Evolutionary conservation across 2,888 invertebrate genomes (phyloP).

Genomic region (Lepidochitona cinerea): DNA sequence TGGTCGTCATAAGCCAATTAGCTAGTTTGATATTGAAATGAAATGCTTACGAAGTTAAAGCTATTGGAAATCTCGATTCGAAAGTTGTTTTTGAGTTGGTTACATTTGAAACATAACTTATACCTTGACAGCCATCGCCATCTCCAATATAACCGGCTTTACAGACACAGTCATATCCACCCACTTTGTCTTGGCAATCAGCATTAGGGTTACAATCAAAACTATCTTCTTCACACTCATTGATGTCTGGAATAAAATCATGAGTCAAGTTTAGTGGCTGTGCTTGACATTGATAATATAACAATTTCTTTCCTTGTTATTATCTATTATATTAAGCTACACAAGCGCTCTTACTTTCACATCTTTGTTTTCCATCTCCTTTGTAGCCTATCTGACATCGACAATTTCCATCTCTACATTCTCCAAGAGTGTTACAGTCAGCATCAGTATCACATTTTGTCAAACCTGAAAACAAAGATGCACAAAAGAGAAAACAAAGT

Average conservation of each 20-base stretch:
- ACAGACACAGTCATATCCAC: conserved; percentile 19
- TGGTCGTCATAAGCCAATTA: too few species aligned
- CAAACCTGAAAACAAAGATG: background rate
- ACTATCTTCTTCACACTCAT: conserved; percentile 6
- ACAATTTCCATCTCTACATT: background rate
- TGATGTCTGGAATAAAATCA: background rate
- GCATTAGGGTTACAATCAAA: conserved; percentile 6
- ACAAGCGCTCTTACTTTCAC: conserved; percentile 10
- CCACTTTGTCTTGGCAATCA: conserved; percentile 13
- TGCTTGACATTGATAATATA: background rate
- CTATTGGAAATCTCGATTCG: too few species aligned
- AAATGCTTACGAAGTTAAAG: too few species aligned
- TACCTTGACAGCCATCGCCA: conserved; percentile 11
- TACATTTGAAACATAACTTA: background rate
- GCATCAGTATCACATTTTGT: background rate
- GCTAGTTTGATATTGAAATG: too few species aligned
- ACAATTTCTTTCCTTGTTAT: background rate
- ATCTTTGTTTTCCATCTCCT: conserved; percentile 1
- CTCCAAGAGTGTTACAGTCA: background rate
- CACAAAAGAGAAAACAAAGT: too few species aligned
- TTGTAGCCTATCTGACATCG: conserved; percentile 6
- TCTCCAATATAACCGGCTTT: conserved; percentile 18
- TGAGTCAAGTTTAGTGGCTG: background rate
- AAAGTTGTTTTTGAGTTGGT: background rate
- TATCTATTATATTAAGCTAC: background rate